A percentile compares a stretch with the other conserved stretches of the same genome.
Conservation (phyloP, 2,797 vertebrate species). For the Dipus sagitta region DNA sequence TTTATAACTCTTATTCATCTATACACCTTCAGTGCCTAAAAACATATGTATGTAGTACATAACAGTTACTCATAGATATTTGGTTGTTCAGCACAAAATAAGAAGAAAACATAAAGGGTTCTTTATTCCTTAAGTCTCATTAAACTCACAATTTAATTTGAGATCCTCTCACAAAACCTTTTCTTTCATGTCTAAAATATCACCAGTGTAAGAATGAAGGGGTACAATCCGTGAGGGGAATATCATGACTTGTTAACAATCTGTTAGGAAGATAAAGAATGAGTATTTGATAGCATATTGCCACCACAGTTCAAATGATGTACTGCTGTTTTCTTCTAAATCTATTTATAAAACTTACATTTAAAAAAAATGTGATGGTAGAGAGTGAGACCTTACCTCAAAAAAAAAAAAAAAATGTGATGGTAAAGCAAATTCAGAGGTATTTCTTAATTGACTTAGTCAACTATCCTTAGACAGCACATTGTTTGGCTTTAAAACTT, state of each 20-base stretch:
- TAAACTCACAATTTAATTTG: background rate
- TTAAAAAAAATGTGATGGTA: background rate
- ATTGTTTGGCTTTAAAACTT: no score
- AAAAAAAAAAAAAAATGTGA: no score
- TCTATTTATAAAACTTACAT: background rate
- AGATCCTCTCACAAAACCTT: background rate
- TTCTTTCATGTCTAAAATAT: conserved; percentile 19
- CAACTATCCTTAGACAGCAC: no score
- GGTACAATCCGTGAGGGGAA: background rate
- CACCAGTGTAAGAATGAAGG: background rate
- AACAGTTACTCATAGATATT: no score
- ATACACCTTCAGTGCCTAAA: conserved; percentile 2
- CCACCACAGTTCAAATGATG: background rate
- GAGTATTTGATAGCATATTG: background rate
- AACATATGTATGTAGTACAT: no score
- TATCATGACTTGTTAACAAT: background rate
- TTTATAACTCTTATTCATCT: background rate
- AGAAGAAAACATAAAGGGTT: no score
- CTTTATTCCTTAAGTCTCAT: conserved; percentile 13
- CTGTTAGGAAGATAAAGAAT: background rate
- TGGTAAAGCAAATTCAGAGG: no score
- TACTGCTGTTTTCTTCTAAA: conserved; percentile 18
- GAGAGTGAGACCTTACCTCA: background rate
- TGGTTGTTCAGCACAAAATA: background rate
- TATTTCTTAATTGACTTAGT: no score